These are phyloP conservation scores for Sylvia borin DNA, from an alignment of 2,797 vertebrate species.

Conservation along the genomic window DNA sequence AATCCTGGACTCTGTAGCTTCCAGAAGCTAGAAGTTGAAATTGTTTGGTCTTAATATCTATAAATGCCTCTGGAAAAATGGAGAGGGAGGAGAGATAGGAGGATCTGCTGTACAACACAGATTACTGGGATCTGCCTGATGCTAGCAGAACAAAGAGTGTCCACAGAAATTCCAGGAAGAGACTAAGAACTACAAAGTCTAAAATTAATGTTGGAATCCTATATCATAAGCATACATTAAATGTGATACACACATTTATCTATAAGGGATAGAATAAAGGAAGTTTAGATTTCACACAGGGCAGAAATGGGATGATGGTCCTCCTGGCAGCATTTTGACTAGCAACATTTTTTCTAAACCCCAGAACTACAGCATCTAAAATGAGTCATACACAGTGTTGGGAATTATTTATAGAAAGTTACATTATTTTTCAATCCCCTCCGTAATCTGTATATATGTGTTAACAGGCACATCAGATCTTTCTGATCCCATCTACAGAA, in stretches of 20 bases:
- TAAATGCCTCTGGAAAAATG: background rate
- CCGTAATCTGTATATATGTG: fast-evolving
- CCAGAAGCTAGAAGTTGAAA: background rate
- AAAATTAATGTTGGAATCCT: background rate
- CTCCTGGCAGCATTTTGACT: background rate
- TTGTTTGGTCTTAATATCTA: background rate
- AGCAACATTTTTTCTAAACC: background rate
- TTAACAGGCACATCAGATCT: background rate
- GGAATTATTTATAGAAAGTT: background rate
- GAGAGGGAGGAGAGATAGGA: background rate
- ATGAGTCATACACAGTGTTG: background rate
- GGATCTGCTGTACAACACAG: background rate
- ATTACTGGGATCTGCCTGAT: background rate
- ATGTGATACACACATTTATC: background rate
- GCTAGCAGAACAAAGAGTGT: background rate
- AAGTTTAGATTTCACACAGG: background rate
- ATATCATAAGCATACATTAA: background rate
- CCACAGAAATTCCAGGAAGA: background rate
- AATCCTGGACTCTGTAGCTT: background rate
- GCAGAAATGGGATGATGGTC: background rate
- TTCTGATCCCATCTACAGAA: background rate
- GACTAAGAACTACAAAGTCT: background rate
- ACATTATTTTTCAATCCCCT: background rate
- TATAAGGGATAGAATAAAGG: background rate
- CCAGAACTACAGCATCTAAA: background rate